These are phyloP conservation scores for Burhinus bistriatus DNA, from an alignment of 2,113 vertebrate genomes.

Conservation along the genomic window DNA sequence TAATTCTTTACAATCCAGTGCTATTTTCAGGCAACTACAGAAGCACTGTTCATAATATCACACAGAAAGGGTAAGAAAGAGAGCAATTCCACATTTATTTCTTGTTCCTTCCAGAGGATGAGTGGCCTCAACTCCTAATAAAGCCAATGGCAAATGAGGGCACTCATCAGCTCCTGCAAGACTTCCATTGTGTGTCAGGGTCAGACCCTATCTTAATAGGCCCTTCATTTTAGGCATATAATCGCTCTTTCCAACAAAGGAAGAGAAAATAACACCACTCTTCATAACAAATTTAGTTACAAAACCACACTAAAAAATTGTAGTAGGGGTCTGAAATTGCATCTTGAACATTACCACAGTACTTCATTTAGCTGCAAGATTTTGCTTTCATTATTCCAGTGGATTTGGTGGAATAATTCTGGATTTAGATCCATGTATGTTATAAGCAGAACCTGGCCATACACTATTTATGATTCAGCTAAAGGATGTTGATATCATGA, in stretches of 20 bases:
- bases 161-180: not conserved
- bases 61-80: not conserved
- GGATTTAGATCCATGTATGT: not conserved
- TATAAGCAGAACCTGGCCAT: not conserved
- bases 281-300: not conserved
- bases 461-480: not conserved
- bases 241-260: not conserved
- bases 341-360: not conserved
- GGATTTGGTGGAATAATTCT: not conserved
- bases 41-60: not conserved
- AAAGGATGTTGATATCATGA: not conserved
- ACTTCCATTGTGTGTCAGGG: fast-evolving
- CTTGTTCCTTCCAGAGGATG: not conserved
- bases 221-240: not conserved
- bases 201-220: not conserved
- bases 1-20: not conserved
- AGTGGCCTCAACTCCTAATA: not conserved
- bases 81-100: not conserved
- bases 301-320: not conserved
- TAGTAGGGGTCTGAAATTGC: not conserved
- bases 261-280: not conserved
- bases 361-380: not conserved
- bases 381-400: not conserved
- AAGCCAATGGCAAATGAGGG: not conserved
- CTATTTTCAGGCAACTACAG: not conserved